Conservation (phyloP, 2,113 vertebrate species). For the Clarias batrachus region DNA sequence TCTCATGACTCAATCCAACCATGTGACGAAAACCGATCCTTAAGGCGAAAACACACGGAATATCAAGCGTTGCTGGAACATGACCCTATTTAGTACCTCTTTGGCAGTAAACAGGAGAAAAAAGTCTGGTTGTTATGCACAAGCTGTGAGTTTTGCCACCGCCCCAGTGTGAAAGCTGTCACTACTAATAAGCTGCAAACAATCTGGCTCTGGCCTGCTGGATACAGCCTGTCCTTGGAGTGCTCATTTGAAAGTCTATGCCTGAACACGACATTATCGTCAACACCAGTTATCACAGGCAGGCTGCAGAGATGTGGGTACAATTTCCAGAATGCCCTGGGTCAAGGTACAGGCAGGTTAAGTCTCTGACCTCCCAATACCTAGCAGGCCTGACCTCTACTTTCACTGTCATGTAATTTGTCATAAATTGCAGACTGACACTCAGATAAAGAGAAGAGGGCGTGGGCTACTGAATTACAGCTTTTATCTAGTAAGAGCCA, state of each 20-base stretch:
- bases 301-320: slow-evolving; percentile 11
- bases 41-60: slow-evolving; percentile 10
- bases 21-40: slow-evolving; percentile 5
- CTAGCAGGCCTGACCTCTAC: slow-evolving; percentile 37
- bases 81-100: slow-evolving; percentile 33
- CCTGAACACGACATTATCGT: slow-evolving; percentile 34
- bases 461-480: slow-evolving; percentile 52
- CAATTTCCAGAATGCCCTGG: slow-evolving; percentile 18
- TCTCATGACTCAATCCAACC: slow-evolving; percentile 5
- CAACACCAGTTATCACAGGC: not conserved
- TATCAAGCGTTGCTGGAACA: not conserved
- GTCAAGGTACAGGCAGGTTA: slow-evolving; percentile 16
- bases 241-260: slow-evolving; percentile 44
- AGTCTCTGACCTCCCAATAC: slow-evolving; percentile 31
- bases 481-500: not conserved
- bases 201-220: slow-evolving; percentile 49
- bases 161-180: slow-evolving; percentile 70
- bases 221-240: slow-evolving; percentile 57
- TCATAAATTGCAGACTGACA: slow-evolving; percentile 56
- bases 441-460: slow-evolving; percentile 12
- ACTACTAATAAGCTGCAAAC: slow-evolving; percentile 62
- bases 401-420: slow-evolving; percentile 60
- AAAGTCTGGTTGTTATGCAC: slow-evolving; percentile 57
- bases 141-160: slow-evolving; percentile 62
- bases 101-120: slow-evolving; percentile 52